phyloP scores from a whole-genome alignment of 1,140 invertebrate species.

The Dreissena polymorpha region DNA sequence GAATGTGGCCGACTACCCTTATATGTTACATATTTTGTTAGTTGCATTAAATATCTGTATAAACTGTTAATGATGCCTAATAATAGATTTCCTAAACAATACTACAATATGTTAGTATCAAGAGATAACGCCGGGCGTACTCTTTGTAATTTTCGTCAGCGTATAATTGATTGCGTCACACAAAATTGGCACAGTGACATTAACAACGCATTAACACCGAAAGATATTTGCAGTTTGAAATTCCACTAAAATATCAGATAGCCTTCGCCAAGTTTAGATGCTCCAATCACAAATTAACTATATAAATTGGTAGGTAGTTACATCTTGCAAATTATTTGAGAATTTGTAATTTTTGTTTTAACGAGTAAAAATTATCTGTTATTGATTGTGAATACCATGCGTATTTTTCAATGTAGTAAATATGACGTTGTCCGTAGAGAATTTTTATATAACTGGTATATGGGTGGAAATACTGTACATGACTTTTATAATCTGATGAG shows the following conservation, averaged over 20 bases:
- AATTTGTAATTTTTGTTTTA: no score
- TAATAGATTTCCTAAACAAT: slow-evolving; percentile 37
- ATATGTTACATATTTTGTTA: slow-evolving; percentile 12
- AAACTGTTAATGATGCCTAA: background rate
- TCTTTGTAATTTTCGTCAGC: background rate
- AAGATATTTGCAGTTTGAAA: background rate
- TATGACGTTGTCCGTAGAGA: no score
- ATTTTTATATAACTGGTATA: no score
- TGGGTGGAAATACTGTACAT: no score
- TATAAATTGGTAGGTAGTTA: background rate
- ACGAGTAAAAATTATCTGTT: no score
- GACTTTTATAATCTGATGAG: no score
- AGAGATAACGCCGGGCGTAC: slow-evolving; percentile 1
- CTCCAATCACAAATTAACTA: background rate
- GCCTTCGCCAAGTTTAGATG: slow-evolving; percentile 21
- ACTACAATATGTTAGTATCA: slow-evolving; percentile 21
- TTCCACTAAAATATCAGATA: background rate
- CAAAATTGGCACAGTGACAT: background rate
- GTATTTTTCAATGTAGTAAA: no score
- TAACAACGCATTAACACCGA: slow-evolving; percentile 6
- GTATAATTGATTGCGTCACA: background rate
- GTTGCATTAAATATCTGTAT: slow-evolving; percentile 10
- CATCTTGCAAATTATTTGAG: no score
- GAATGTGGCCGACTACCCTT: slow-evolving; percentile 32
- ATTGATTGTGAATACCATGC: no score